phyloP scores from a whole-genome alignment of 1,140 invertebrate species.

The Eriocheir sinensis region DNA sequence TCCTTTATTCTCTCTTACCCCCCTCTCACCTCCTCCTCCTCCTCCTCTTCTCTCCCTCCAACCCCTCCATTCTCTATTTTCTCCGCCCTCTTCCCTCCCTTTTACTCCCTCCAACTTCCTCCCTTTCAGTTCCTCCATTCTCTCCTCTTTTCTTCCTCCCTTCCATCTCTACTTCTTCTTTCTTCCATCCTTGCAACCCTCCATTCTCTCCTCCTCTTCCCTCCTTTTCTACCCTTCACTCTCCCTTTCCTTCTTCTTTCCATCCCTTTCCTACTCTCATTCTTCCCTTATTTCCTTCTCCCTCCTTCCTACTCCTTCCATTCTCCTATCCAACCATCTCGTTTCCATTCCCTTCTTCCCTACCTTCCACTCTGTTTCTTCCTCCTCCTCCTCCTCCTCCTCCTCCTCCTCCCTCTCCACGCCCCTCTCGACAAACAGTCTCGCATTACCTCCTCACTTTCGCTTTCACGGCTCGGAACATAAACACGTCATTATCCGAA shows the following conservation, averaged over 20 bases:
- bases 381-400: background rate
- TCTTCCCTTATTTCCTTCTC: background rate
- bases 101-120: too few species aligned
- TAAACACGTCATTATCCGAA: background rate
- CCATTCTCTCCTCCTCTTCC: background rate
- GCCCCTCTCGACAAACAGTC: background rate
- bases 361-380: background rate
- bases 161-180: background rate
- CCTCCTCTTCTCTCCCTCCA: background rate
- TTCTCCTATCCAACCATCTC: background rate
- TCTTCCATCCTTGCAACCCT: background rate
- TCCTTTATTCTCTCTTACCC: background rate
- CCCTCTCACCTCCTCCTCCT: background rate
- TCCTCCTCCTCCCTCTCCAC: background rate
- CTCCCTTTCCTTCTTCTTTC: too few species aligned
- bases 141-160: background rate
- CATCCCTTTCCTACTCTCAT: background rate
- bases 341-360: background rate
- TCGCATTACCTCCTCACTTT: constrained; percentile 13
- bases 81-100: background rate
- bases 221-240: background rate
- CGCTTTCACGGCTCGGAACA: background rate
- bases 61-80: background rate
- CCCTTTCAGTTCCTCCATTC: background rate
- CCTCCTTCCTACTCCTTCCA: background rate